Evolutionary conservation across 1,140 invertebrate species (phyloP).

Genomic region (Matsumurasca onukii): DNA sequence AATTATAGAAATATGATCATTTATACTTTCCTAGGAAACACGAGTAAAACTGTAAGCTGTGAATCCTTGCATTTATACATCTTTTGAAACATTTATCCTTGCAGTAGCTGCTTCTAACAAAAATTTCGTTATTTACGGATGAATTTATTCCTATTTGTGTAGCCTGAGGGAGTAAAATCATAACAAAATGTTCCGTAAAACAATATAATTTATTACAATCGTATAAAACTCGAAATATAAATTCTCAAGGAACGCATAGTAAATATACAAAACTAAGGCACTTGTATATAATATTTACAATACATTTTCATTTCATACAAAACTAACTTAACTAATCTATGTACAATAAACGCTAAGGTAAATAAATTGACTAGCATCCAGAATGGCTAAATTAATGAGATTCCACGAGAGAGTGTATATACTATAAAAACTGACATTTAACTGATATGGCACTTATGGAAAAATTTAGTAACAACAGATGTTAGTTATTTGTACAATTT

Average conservation of each 20-base stretch:
- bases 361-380: conserved; percentile 29
- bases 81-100: too few species aligned
- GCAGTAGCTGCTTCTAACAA: too few species aligned
- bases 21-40: too few species aligned
- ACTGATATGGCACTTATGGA: not conserved
- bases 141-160: not conserved
- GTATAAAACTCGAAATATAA: conserved; percentile 28
- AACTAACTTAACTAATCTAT: conserved; percentile 25
- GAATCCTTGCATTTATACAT: too few species aligned
- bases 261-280: conserved; percentile 30
- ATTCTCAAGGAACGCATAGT: conserved; percentile 21
- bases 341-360: conserved; percentile 12
- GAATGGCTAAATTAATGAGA: conserved; percentile 31
- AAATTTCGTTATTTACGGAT: too few species aligned
- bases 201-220: conserved; percentile 29
- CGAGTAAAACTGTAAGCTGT: too few species aligned
- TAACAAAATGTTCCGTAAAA: conserved; percentile 14
- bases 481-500: conserved; percentile 3
- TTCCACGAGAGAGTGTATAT: not conserved
- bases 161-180: not conserved
- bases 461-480: too few species aligned
- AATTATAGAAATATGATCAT: too few species aligned
- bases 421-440: not conserved
- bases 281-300: conserved; percentile 31
- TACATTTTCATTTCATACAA: conserved; percentile 20